Evolutionary conservation across 2,113 vertebrate genomes (phyloP).

Genomic region (Gymnobelideus leadbeateri): DNA sequence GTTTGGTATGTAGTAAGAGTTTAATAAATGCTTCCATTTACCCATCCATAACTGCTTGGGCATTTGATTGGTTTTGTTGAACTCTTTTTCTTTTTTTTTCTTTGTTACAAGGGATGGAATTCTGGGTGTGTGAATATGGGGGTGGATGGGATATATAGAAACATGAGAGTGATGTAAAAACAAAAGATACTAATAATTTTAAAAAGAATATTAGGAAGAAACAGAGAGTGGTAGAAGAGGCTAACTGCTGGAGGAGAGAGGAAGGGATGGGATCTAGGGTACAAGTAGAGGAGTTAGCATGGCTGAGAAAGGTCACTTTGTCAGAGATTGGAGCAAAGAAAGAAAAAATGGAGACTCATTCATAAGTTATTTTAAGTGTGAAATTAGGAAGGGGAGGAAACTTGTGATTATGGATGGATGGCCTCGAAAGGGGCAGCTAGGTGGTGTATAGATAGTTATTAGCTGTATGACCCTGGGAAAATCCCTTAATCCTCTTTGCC

Average conservation of each 20-base stretch:
- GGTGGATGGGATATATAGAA: neutral
- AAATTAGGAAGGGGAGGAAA: neutral
- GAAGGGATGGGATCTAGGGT: neutral
- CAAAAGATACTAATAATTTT: neutral
- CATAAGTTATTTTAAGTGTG: neutral
- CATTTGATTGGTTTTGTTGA: neutral
- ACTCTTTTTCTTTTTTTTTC: neutral
- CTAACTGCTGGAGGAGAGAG: neutral
- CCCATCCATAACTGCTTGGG: neutral
- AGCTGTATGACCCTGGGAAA: too few relatives aligned
- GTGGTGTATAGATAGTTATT: too few relatives aligned
- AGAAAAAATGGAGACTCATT: neutral
- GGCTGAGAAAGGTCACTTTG: too few relatives aligned
- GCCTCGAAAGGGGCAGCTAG: neutral
- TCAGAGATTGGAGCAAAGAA: too few relatives aligned
- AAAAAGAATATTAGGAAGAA: neutral
- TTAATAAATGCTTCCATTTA: neutral
- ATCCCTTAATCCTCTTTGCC: too few relatives aligned
- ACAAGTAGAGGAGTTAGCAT: neutral
- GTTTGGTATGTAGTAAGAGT: neutral
- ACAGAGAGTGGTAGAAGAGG: neutral
- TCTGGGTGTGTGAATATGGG: neutral
- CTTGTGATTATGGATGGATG: neutral
- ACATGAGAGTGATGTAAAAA: neutral
- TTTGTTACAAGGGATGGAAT: neutral